Base-by-base conservation (phyloP, 1,140 invertebrate genomes). In the Potamilus streckersoni region DNA sequence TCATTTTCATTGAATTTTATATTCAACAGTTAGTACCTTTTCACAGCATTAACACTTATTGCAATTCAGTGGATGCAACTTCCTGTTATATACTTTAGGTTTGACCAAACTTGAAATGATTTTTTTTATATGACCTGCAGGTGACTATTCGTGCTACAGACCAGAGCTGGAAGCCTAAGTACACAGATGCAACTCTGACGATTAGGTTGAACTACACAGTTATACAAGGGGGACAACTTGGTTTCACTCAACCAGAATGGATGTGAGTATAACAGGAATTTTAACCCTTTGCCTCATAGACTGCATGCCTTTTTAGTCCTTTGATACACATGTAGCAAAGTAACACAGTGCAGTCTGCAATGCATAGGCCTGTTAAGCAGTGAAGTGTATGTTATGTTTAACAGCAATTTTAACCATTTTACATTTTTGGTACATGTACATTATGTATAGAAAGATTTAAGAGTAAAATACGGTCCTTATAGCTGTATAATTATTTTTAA, bases 221-320 rank as follows among this genome's bases (percentile, higher is more conserved):
- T 17, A 64, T 2, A 11, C 55, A 27, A 12, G 13, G 16, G 23
- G 27, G 57, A 19, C 20, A 56, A n/a, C 63, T 77, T 49, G 75
- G 75, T 8, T 77, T 77, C 57, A 77, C 23, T n/a, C 75, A 77
- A 27, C 75, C 75, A 19, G 59, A 69, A 16, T 77, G 60, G 58
- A 20, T 60, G 73, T 74, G 69, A 74, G 73, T 74, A 31, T 58
- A 31, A 58, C 38, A 67, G 23, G 6, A 49, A 49, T 49, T 49
- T 49, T 49, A 49, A 23, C 23, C 23, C 23, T 23, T 23, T 23
- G 0, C 23, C 23, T 23, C 23, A 23, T 23, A 23, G 23, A 23
- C 1, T 23, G 23, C 2, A 23, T 23, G 23, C n/a, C n/a, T n/a
- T n/a, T n/a, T n/a, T n/a, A n/a, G n/a, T n/a, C n/a, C n/a, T n/a